phyloP scores from a whole-genome alignment of 2,888 invertebrate species.

The Steinernema scapterisci region DNA sequence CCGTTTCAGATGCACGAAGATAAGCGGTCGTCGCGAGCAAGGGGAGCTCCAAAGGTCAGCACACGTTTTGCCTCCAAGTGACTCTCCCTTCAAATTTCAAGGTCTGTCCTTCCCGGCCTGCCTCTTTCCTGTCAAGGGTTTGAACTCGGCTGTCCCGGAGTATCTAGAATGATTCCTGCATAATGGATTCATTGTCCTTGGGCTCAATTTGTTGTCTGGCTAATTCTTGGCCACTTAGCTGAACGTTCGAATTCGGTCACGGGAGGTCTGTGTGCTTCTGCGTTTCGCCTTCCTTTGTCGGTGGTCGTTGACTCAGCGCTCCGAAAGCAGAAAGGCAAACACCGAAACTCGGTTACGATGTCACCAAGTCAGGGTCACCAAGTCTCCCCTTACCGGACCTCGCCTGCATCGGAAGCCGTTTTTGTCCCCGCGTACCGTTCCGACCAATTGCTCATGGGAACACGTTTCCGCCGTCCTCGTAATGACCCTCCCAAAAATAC shows the following conservation, averaged over 20 bases:
- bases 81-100: neutral
- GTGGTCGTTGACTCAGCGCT: slow-evolving; percentile 26
- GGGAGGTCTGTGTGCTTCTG: slow-evolving; percentile 13
- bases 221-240: neutral
- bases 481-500: neutral
- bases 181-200: too few relatives aligned
- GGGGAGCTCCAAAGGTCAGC: slow-evolving; percentile 14
- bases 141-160: neutral
- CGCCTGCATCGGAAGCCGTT: slow-evolving; percentile 22
- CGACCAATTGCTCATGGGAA: slow-evolving; percentile 24
- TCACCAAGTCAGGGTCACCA: slow-evolving; percentile 28
- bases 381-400: neutral
- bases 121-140: neutral
- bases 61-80: neutral
- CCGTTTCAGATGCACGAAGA: slow-evolving; percentile 12
- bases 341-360: slow-evolving; percentile 28
- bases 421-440: slow-evolving; percentile 2
- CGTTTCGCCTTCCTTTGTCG: neutral
- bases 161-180: too few relatives aligned
- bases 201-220: neutral
- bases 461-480: slow-evolving; percentile 15
- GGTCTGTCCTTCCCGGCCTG: neutral
- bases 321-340: slow-evolving; percentile 32
- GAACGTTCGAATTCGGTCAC: slow-evolving; percentile 8
- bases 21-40: slow-evolving; percentile 3